Evolutionary conservation across 37 sponge, comb jelly and placozoan genomes (phyloP).

Genomic region (Spongilla lacustris): DNA sequence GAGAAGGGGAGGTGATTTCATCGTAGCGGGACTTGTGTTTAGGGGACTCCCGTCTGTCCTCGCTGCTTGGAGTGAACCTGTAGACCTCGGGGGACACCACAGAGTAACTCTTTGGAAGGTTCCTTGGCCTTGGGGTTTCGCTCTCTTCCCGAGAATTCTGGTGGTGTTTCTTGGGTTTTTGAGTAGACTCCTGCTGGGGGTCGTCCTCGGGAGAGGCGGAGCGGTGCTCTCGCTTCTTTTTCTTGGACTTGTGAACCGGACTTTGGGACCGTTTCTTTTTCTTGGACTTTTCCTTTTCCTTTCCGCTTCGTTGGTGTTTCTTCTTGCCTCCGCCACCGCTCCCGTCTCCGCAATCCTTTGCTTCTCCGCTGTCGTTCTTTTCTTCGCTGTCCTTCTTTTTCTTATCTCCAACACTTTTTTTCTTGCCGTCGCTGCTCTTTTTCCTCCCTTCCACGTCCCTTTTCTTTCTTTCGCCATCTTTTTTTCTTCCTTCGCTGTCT

Average conservation of each 20-base stretch:
- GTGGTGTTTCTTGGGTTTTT: constrained; percentile 25
- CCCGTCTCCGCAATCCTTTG: not conserved
- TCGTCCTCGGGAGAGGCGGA: no score
- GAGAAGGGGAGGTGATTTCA: constrained; percentile 39
- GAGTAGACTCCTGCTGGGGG: not conserved
- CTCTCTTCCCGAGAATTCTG: constrained; percentile 3
- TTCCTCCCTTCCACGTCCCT: no score
- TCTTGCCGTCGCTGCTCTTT: not conserved
- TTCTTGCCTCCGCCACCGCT: not conserved
- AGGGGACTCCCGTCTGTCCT: constrained; percentile 4
- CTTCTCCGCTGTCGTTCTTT: not conserved
- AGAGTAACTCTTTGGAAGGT: not conserved
- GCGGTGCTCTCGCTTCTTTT: not conserved
- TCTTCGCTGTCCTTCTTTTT: not conserved
- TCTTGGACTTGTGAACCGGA: constrained; percentile 23
- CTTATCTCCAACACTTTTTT: not conserved
- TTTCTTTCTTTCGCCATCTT: no score
- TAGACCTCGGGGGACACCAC: not conserved
- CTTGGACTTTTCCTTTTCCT: constrained; percentile 9
- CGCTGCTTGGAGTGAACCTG: not conserved
- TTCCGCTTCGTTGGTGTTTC: constrained; percentile 16
- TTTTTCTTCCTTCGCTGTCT: no score
- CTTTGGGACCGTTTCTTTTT: constrained; percentile 3
- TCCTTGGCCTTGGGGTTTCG: constrained; percentile 3
- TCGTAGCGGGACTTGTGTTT: constrained; percentile 21